Evolutionary conservation across 2,113 vertebrate species (phyloP), one percentile per base, ranked within the genome.

Genomic region (Pseudorasbora parva): DNA sequence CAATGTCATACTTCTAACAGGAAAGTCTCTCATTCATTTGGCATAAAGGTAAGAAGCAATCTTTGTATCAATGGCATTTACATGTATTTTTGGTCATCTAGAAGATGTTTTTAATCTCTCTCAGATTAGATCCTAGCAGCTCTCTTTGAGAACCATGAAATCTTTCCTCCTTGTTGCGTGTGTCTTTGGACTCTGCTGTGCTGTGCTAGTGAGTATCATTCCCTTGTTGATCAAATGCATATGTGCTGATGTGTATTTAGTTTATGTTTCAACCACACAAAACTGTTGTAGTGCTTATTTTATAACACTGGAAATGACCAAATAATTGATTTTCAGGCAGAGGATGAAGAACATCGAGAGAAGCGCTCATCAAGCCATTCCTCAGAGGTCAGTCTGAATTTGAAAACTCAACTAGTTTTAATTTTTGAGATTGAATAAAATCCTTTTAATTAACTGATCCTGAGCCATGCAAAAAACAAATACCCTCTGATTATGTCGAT

Each of bases 301-400:
- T n/a, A n/a, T n/a, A n/a, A n/a, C n/a, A n/a, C n/a, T n/a, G n/a
- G n/a, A n/a, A n/a, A n/a, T 17, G 5, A 75, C n/a, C 14, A 37
- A 37, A 2, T 5, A 0, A 25, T 78, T 60, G 60, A 0, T 62
- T 78, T 78, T 45, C 7, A 78, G 78, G 60, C 78, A 68, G 57
- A 64, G 23, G 64, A 81, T 81, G 78, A 69, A 23, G 21, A 69
- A 17, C 21, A 51, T 6, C 2, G 78, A 25, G 78, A 81, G 21
- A 81, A 81, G 64, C 78, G 78, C 21, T 77, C 74, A 57, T 56
- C 72, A 64, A 79, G 77, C 23, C 57, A 43, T 21, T 78, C 59
- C 17, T 66, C 60, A 69, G 78, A 81, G 78, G 78, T 81, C 27
- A 33, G 77, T 30, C 49, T 64, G 56, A 27, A 76, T 37, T 7